Conservation (phyloP, 1,140 invertebrate genomes). For the Marisa cornuarietis region DNA sequence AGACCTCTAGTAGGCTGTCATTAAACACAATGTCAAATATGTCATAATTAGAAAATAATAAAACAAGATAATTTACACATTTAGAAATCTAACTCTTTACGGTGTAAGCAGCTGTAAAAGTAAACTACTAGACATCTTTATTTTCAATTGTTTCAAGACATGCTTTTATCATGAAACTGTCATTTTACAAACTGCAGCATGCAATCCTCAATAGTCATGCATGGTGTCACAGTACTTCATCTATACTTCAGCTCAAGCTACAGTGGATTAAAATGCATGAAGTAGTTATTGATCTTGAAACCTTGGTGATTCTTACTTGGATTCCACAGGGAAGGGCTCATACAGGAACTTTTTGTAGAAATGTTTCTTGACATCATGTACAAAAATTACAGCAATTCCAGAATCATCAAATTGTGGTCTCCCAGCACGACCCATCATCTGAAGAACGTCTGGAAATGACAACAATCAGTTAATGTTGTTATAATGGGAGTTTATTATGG, state of each 20-base stretch:
- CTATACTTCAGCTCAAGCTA: background rate
- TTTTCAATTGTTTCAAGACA: too few species aligned
- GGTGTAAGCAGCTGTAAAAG: too few species aligned
- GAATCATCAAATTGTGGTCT: constrained; percentile 95
- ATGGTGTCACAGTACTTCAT: background rate
- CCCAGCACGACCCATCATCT: constrained; percentile 99
- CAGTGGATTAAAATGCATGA: too few species aligned
- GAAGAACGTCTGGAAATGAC: constrained; percentile 76
- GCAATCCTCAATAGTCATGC: background rate
- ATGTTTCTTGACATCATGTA: constrained; percentile 98
- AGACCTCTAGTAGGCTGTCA: constrained; percentile 82
- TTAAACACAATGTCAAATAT: too few species aligned
- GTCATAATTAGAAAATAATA: too few species aligned
- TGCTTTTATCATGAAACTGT: too few species aligned
- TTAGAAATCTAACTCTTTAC: too few species aligned
- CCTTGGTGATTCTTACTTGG: constrained; percentile 67
- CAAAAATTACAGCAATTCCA: constrained; percentile 95
- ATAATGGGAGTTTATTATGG: too few species aligned
- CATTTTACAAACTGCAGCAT: background rate
- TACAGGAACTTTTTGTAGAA: constrained; percentile 99
- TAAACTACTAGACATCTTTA: too few species aligned
- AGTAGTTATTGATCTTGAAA: too few species aligned
- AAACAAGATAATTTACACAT: too few species aligned
- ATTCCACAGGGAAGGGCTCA: constrained; percentile 99
- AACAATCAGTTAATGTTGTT: too few species aligned